These are phyloP conservation scores for Morpho deidamia DNA, from an alignment of 2,888 invertebrate genomes.

Conservation along the genomic window DNA sequence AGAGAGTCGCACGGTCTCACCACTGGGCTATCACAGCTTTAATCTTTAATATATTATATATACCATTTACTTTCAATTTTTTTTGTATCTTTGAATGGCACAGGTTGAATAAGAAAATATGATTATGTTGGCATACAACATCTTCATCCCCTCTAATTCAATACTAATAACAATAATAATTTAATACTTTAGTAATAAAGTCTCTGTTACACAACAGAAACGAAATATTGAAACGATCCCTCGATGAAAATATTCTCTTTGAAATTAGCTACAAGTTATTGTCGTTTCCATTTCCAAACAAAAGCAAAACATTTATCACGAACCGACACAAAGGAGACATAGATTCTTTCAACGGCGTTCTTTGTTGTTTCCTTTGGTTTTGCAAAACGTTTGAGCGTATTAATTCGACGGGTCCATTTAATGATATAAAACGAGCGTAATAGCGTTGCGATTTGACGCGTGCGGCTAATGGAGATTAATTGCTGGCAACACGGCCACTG, in stretches of 20 bases:
- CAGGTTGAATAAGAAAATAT: no score
- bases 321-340: conserved; percentile 51
- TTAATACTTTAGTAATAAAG: neutral
- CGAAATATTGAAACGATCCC: conserved; percentile 6
- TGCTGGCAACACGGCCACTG: conserved; percentile 58
- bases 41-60: no score
- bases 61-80: no score
- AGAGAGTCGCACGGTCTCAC: no score
- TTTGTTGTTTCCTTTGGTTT: conserved; percentile 54
- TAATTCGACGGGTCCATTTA: conserved; percentile 69
- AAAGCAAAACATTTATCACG: conserved; percentile 48
- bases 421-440: conserved; percentile 72
- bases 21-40: no score
- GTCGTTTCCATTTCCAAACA: conserved; percentile 32
- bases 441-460: conserved; percentile 66
- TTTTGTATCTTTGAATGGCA: no score
- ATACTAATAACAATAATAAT: no score
- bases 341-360: conserved; percentile 44
- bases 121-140: no score
- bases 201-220: conserved; percentile 3
- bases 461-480: conserved; percentile 74
- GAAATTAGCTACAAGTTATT: conserved; percentile 22
- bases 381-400: conserved; percentile 59
- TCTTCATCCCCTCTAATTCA: no score
- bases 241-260: conserved; percentile 19